Evolutionary conservation across 2,797 vertebrate species (phyloP), one percentile per base, ranked within the genome.

Genomic region (Melanotaenia pygmaea): DNA sequence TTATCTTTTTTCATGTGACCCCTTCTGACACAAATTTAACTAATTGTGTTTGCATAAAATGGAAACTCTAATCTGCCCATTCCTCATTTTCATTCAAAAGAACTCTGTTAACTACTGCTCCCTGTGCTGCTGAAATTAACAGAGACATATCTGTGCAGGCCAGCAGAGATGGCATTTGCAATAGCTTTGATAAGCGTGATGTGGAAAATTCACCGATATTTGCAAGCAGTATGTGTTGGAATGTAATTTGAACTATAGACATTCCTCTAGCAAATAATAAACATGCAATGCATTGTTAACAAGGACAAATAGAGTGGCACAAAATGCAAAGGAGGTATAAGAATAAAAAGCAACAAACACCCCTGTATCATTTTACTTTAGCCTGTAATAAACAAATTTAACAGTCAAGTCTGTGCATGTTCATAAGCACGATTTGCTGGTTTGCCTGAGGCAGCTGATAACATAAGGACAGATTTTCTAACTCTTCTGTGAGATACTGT

Each of bases 101-200:
- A 86, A 76, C 70, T 88, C 37, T 75, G 84, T 86, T 83, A 89
- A 81, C 24, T 35, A 14, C 18, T 76, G 69, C 43, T 59, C 74
- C 57, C 37, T 4, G 38, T 64, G 74, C 53, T 59, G 59, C 64
- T 70, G 70, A 75, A 86, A 74, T 79, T 67, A 86, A 82, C 81
- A 80, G 58, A 81, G 60, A 35, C 66, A 53, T 72, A 64, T 72
- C 67, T 14, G 69, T 4, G 18, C 67, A 56, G 70, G 38, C 74
- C 65, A 56, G 45, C 37, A 50, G 62, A 54, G 59, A 57, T 61
- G 61, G 59, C 58, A 24, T 81, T 76, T 78, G 60, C 30, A 69
- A 59, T 60, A 58, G 28, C 60, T 78, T 67, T 64, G 13, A 61
- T 67, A 43, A 13, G 20, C 1, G 1, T 50, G 20, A 54, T 28